Conservation (phyloP, 2,888 invertebrate species). For the Chirona hameri region DNA sequence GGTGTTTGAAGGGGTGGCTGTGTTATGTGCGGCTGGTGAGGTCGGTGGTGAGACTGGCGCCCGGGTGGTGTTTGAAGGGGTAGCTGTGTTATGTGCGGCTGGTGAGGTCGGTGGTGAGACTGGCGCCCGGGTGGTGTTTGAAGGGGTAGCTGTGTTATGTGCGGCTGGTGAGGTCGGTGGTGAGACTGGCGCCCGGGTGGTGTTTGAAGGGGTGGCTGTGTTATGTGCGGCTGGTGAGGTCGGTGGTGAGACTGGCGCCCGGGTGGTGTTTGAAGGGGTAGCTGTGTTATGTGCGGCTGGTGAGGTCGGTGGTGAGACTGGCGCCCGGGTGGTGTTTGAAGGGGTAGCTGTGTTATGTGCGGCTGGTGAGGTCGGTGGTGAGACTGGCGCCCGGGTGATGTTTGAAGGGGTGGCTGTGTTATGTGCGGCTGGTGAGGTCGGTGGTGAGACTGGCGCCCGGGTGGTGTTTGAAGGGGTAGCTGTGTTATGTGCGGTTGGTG, state of each 20-base stretch:
- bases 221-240: slow-evolving; percentile 63
- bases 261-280: too few species aligned
- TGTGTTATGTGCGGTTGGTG: too few species aligned
- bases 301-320: slow-evolving; percentile 52
- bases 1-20: too few species aligned
- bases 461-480: too few species aligned
- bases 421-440: slow-evolving; percentile 63
- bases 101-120: slow-evolving; percentile 54
- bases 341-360: too few species aligned
- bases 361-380: slow-evolving; percentile 57
- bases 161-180: slow-evolving; percentile 59
- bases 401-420: too few species aligned
- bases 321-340: too few species aligned
- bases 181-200: not conserved
- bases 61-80: too few species aligned
- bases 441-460: not conserved
- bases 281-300: slow-evolving; percentile 47
- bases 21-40: slow-evolving; percentile 58
- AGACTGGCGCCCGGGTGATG: too few species aligned
- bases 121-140: too few species aligned
- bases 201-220: too few species aligned
- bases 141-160: too few species aligned
- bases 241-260: slow-evolving; percentile 31
- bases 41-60: slow-evolving; percentile 45
- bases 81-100: slow-evolving; percentile 44